A percentile compares a stretch with the other conserved stretches of the same genome.
Evolutionary conservation across 2,797 vertebrate species (phyloP).

Genomic region (Trachops cirrhosus): DNA sequence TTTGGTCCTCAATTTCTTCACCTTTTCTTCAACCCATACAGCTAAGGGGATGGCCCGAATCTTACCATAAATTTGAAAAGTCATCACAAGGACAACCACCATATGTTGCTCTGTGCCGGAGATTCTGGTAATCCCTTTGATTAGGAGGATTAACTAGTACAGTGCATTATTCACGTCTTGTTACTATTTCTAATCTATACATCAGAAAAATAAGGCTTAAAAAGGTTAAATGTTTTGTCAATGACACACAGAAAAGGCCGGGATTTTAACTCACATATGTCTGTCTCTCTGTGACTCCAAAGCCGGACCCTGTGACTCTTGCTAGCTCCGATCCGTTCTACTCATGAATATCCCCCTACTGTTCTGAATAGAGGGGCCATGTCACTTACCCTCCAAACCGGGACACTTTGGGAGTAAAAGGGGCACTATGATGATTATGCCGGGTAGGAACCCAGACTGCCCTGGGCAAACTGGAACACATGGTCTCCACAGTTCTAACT

Average conservation of each 20-base stretch:
- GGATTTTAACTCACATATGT: neutral
- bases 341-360: neutral
- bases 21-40: neutral
- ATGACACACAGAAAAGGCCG: neutral
- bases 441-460: neutral
- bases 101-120: neutral
- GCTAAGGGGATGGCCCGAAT: neutral
- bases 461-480: neutral
- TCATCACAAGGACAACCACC: neutral
- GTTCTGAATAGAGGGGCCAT: neutral
- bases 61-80: neutral
- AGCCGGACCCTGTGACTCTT: neutral
- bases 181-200: neutral
- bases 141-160: neutral
- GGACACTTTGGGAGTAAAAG: neutral
- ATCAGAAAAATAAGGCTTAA: slow-evolving; percentile 21
- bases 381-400: neutral
- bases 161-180: neutral
- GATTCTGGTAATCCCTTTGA: neutral
- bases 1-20: slow-evolving; percentile 3
- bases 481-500: neutral
- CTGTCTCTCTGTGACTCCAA: neutral
- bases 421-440: neutral
- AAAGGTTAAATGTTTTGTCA: neutral
- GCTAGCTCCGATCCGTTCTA: neutral